These are phyloP conservation scores for Epirrhoe alternata DNA, from an alignment of 2,888 invertebrate genomes.

Conservation along the genomic window DNA sequence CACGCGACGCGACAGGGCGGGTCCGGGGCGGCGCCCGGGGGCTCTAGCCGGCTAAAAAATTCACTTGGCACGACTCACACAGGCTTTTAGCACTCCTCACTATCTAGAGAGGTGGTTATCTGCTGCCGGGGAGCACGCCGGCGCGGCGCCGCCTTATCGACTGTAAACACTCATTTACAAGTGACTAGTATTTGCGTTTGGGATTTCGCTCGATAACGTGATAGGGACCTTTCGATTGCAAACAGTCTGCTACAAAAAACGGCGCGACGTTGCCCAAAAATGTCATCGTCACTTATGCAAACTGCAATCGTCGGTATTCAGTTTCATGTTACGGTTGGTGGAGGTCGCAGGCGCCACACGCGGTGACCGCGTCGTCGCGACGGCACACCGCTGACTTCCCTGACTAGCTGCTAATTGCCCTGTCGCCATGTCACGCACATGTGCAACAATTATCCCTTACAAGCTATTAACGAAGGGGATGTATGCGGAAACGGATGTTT, in stretches of 20 bases:
- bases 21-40: slow-evolving; percentile 75
- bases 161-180: slow-evolving; percentile 78
- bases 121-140: slow-evolving; percentile 68
- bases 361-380: slow-evolving; percentile 49
- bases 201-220: slow-evolving; percentile 73
- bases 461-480: slow-evolving; percentile 77
- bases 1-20: slow-evolving; percentile 82
- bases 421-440: slow-evolving; percentile 80
- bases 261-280: slow-evolving; percentile 41
- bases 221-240: slow-evolving; percentile 50
- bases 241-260: slow-evolving; percentile 52
- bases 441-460: slow-evolving; percentile 83
- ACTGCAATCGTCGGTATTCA: slow-evolving; percentile 52
- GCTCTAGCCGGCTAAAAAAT: slow-evolving; percentile 64
- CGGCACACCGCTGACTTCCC: slow-evolving; percentile 56
- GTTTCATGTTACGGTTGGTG: slow-evolving; percentile 59
- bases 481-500: slow-evolving; percentile 84
- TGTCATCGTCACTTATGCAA: slow-evolving; percentile 54
- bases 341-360: slow-evolving; percentile 35
- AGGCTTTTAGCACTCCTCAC: slow-evolving; percentile 77
- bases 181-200: slow-evolving; percentile 78
- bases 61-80: slow-evolving; percentile 69
- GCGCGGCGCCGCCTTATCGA: slow-evolving; percentile 84
- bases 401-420: slow-evolving; percentile 77
- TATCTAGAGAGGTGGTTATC: slow-evolving; percentile 72